Percentiles rank a stretch among this genome's conserved stretches.
These are phyloP conservation scores for Agonopterix alstromeriana DNA, from an alignment of 2,888 invertebrate species.

Conservation along the genomic window DNA sequence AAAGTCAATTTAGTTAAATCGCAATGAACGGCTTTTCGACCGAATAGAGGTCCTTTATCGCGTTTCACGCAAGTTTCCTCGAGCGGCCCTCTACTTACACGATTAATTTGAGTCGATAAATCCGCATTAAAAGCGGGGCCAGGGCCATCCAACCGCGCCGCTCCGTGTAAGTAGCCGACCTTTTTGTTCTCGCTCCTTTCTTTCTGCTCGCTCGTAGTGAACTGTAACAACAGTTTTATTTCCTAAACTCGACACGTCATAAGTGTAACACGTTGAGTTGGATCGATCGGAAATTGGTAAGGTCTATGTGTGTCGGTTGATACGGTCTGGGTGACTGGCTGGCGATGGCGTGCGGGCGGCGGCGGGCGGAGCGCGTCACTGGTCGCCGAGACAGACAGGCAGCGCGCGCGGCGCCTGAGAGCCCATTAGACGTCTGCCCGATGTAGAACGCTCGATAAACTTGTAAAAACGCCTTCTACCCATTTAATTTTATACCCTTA, in stretches of 20 bases:
- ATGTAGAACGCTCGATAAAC: constrained; percentile 76
- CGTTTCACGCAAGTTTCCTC: constrained; percentile 69
- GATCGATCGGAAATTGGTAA: constrained; percentile 47
- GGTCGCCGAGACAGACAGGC: constrained; percentile 63
- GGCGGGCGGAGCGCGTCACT: constrained; percentile 33
- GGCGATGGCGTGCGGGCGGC: constrained; percentile 11
- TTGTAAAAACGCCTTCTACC: constrained; percentile 74
- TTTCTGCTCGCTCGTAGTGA: constrained; percentile 14
- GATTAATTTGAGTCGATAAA: constrained; percentile 76
- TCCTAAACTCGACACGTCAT: constrained; percentile 28
- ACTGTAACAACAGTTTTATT: constrained; percentile 8
- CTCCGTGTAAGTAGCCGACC: constrained; percentile 54
- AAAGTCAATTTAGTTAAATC: constrained; percentile 52
- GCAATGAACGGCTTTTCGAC: constrained; percentile 49
- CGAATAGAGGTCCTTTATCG: constrained; percentile 60
- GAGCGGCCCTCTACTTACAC: constrained; percentile 64
- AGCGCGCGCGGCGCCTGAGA: constrained; percentile 68
- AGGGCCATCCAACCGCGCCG: constrained; percentile 61
- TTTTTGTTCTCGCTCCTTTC: constrained; percentile 53
- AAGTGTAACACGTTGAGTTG: constrained; percentile 27
- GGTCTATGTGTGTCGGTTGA: constrained; percentile 34
- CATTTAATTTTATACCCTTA: constrained; percentile 73
- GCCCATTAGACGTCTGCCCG: constrained; percentile 70
- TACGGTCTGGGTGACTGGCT: constrained; percentile 21
- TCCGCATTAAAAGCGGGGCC: constrained; percentile 69